phyloP scores from a whole-genome alignment of 2,113 vertebrate species.

The Thryonomys swinderianus region DNA sequence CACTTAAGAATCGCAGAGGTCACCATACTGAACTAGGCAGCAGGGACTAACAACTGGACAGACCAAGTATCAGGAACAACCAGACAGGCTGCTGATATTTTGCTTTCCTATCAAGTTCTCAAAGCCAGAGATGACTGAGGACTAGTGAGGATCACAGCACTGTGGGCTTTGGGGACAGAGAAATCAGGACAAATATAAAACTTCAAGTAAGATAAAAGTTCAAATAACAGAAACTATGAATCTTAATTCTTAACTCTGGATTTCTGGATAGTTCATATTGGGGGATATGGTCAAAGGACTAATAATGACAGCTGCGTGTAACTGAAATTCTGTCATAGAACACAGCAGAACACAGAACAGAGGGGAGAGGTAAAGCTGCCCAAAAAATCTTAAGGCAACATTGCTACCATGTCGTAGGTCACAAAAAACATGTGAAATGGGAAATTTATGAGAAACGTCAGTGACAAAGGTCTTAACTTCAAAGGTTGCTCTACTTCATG shows the following conservation, averaged over 20 bases:
- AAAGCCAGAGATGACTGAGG: not conserved
- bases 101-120: conserved; percentile 13
- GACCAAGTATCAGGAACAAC: not conserved
- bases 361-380: not conserved
- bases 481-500: not conserved
- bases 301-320: not conserved
- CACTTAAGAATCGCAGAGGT: conserved; percentile 50
- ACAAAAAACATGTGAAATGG: not conserved
- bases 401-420: not conserved
- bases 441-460: not conserved
- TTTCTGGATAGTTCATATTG: not conserved
- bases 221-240: conserved; percentile 39
- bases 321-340: conserved; percentile 29
- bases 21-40: not conserved
- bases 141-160: not conserved
- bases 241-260: conserved; percentile 5
- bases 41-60: not conserved
- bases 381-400: conserved; percentile 34
- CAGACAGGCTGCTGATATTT: not conserved
- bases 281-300: not conserved
- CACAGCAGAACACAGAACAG: not conserved
- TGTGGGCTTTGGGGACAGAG: not conserved
- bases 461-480: conserved; percentile 25
- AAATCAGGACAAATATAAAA: conserved; percentile 55
- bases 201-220: conserved; percentile 28